phyloP scores from a whole-genome alignment of 2,113 vertebrate species.

The Gallinago paraguaiae region DNA sequence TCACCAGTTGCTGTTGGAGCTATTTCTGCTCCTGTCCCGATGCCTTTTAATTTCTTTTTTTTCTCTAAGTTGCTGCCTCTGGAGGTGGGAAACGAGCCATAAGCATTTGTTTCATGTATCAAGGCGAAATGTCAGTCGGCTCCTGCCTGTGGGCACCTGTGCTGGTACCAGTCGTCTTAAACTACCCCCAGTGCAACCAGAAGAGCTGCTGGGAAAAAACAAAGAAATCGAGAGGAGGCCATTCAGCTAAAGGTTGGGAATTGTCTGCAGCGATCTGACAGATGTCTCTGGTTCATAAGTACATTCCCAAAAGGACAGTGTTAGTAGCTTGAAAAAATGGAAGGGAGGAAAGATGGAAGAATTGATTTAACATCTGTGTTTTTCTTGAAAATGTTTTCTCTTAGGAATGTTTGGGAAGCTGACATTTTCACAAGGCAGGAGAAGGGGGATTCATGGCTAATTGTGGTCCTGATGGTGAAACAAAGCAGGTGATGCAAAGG shows the following conservation, averaged over 20 bases:
- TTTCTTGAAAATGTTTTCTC: background rate
- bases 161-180: background rate
- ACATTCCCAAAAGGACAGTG: conserved; percentile 38
- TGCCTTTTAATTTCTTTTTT: background rate
- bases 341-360: background rate
- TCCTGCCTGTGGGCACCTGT: background rate
- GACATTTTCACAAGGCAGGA: conserved; percentile 45
- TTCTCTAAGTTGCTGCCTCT: background rate
- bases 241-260: background rate
- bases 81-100: background rate
- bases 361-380: conserved; percentile 53
- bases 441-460: background rate
- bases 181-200: background rate
- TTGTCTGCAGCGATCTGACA: conserved; percentile 25
- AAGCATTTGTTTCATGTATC: background rate
- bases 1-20: background rate
- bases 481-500: background rate
- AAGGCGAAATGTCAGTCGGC: background rate
- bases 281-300: conserved; percentile 38
- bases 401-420: background rate
- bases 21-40: background rate
- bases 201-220: background rate
- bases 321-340: background rate
- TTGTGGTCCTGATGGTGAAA: background rate
- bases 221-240: background rate